Conservation (phyloP, 2,113 vertebrate species). For the Pygoscelis adeliae region DNA sequence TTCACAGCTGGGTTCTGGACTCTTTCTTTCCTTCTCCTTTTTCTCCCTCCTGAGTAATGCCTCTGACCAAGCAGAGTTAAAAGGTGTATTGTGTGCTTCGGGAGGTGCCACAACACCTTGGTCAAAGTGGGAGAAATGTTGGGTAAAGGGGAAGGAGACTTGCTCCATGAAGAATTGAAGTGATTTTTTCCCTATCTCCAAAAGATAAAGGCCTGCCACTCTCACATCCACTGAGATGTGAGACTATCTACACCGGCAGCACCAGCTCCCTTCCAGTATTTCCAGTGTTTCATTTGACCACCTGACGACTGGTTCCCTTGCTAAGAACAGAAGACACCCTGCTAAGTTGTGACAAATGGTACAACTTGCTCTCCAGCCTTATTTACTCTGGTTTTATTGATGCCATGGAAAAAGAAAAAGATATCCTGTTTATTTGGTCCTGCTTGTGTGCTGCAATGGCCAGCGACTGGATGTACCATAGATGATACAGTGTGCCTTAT, state of each 20-base stretch:
- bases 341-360: background rate
- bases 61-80: background rate
- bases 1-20: background rate
- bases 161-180: background rate
- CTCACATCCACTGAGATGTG: background rate
- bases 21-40: background rate
- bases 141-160: background rate
- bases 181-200: background rate
- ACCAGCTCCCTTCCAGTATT: background rate
- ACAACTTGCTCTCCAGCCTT: background rate
- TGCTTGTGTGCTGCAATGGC: background rate
- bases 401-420: background rate
- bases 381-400: background rate
- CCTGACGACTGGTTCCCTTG: background rate
- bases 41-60: background rate
- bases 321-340: background rate
- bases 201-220: background rate
- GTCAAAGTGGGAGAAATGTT: background rate
- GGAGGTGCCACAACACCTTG: background rate
- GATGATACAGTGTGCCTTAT: rapidly evolving
- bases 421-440: background rate
- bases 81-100: background rate
- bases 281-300: background rate
- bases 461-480: background rate
- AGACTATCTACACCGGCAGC: background rate